These are phyloP conservation scores for Pelochelys cantorii DNA, from an alignment of 2,797 vertebrate species.

Conservation along the genomic window DNA sequence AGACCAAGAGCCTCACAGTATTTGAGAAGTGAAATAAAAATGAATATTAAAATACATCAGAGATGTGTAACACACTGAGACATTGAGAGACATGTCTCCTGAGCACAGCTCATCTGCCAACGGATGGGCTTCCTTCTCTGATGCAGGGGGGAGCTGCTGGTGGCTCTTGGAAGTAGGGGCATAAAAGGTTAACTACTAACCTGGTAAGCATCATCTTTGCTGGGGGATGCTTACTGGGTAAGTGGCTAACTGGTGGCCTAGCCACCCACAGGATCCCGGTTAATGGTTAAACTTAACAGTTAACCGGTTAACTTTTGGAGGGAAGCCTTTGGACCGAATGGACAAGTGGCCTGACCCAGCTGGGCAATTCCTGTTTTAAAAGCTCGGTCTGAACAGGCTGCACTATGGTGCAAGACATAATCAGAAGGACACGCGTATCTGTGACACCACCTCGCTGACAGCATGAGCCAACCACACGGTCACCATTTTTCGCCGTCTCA, in stretches of 20 bases:
- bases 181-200: too few relatives aligned
- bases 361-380: not conserved
- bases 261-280: too few relatives aligned
- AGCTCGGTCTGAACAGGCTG: not conserved
- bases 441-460: not conserved
- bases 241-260: too few relatives aligned
- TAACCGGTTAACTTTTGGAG: not conserved
- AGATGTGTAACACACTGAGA: not conserved
- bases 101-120: too few relatives aligned
- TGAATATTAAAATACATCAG: not conserved
- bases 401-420: not conserved
- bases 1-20: constrained; percentile 10
- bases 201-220: too few relatives aligned
- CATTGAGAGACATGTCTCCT: not conserved
- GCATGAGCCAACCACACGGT: not conserved
- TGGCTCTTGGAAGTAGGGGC: not conserved
- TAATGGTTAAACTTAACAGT: too few relatives aligned
- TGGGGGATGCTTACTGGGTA: too few relatives aligned
- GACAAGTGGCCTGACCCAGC: not conserved
- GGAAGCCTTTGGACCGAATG: not conserved
- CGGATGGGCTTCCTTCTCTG: not conserved
- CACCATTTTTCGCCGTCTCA: not conserved
- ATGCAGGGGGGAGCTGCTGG: not conserved
- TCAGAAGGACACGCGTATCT: not conserved
- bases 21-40: not conserved